These are phyloP conservation scores for Sitta carolinensis DNA, from an alignment of 2,797 vertebrate genomes.

Conservation along the genomic window DNA sequence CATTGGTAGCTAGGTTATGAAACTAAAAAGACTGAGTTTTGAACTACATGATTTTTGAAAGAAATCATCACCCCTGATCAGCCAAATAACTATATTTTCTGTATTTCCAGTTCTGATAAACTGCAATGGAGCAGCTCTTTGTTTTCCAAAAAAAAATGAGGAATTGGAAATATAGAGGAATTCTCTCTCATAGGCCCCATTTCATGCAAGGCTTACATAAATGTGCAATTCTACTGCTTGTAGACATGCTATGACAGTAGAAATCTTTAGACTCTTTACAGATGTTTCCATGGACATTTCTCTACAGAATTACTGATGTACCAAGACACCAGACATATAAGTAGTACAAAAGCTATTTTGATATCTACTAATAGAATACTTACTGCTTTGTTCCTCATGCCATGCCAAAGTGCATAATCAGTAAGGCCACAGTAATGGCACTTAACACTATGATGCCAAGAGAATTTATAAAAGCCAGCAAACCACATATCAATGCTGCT, in stretches of 20 bases:
- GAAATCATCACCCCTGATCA: background rate
- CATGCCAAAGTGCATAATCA: background rate
- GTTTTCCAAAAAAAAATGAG: background rate
- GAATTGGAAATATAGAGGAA: background rate
- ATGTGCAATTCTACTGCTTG: background rate
- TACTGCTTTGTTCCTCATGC: background rate
- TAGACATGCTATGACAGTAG: background rate
- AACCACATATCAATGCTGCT: background rate
- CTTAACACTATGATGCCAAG: background rate
- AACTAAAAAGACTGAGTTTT: background rate
- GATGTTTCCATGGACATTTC: background rate
- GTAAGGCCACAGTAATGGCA: background rate
- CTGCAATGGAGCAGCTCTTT: background rate
- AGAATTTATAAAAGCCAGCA: background rate
- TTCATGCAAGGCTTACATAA: background rate
- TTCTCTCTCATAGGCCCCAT: background rate
- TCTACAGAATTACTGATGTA: background rate
- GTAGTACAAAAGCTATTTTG: background rate
- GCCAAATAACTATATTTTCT: background rate
- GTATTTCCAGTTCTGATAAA: background rate
- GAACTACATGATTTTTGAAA: background rate
- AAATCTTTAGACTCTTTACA: background rate
- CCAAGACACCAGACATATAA: background rate
- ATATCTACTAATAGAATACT: background rate
- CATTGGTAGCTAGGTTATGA: background rate